Percentiles rank a stretch among this genome's conserved stretches.
phyloP scores from a whole-genome alignment of 2,888 invertebrate species.

The Lasioglossum figueresi region DNA sequence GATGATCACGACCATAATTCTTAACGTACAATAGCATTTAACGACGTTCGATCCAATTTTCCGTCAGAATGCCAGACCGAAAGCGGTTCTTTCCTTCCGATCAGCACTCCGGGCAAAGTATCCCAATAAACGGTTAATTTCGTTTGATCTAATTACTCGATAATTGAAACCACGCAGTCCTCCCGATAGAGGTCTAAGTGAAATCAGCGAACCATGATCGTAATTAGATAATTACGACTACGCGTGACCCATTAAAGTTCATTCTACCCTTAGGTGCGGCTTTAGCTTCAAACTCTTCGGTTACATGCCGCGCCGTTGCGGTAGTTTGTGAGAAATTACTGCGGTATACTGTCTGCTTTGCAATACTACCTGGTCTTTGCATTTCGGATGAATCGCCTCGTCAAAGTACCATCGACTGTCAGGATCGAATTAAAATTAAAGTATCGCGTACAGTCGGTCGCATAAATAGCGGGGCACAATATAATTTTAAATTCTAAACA shows the following conservation, averaged over 20 bases:
- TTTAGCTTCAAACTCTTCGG: not conserved
- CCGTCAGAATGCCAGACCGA: not conserved
- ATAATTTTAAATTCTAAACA: too few species aligned
- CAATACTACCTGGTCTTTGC: not conserved
- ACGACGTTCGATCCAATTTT: slow-evolving; percentile 14
- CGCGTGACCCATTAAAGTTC: slow-evolving; percentile 27
- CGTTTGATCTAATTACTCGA: slow-evolving; percentile 70
- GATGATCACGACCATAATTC: not conserved
- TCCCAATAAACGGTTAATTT: slow-evolving; percentile 68
- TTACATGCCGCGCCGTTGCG: not conserved
- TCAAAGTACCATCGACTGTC: not conserved
- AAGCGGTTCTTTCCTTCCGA: not conserved
- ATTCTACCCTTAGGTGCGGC: not conserved
- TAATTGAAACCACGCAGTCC: slow-evolving; percentile 72
- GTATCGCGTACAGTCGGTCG: too few species aligned
- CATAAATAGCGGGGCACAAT: too few species aligned
- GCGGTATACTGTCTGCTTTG: not conserved
- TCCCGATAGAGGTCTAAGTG: slow-evolving; percentile 9
- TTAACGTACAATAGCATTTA: not conserved
- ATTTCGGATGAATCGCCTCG: not conserved
- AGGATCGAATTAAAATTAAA: too few species aligned
- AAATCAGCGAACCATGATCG: slow-evolving; percentile 36
- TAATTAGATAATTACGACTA: slow-evolving; percentile 44
- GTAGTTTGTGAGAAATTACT: slow-evolving; percentile 16
- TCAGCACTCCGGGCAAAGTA: not conserved